Conservation (phyloP, 2,797 vertebrate species). For the Botia kubotai region DNA sequence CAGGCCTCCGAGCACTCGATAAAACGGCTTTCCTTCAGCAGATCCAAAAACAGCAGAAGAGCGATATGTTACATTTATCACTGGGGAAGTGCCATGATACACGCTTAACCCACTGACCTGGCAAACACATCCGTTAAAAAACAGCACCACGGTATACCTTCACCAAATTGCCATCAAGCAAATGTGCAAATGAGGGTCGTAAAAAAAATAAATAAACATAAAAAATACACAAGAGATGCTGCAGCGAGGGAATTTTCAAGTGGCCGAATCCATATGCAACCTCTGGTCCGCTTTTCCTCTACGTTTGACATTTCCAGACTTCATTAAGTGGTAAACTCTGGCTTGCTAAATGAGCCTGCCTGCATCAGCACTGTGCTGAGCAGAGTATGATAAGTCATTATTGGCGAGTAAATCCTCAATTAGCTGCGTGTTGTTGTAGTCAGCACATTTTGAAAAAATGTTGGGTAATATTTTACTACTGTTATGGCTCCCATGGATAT, state of each 20-base stretch:
- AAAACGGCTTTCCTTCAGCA: background rate
- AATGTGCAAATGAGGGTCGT: slow-evolving; percentile 27
- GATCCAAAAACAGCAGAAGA: slow-evolving; percentile 1
- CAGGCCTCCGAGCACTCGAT: background rate
- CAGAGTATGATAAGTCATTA: slow-evolving; percentile 79
- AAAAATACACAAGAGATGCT: slow-evolving; percentile 22
- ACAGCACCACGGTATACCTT: background rate
- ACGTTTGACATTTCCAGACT: slow-evolving; percentile 64
- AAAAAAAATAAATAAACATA: slow-evolving; percentile 38
- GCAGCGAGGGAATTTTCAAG: slow-evolving; percentile 6
- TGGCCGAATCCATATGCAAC: slow-evolving; percentile 56
- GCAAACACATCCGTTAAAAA: slow-evolving; percentile 42
- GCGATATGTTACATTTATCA: background rate
- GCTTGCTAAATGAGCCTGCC: slow-evolving; percentile 59
- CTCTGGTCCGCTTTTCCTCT: slow-evolving; percentile 46
- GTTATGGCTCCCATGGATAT: slow-evolving; percentile 58
- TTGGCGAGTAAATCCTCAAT: slow-evolving; percentile 74
- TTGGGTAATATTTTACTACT: slow-evolving; percentile 59
- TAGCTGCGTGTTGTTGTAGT: slow-evolving; percentile 62
- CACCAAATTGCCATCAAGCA: slow-evolving; percentile 12
- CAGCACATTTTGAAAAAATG: slow-evolving; percentile 63
- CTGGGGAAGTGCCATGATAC: background rate
- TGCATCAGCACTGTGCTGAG: slow-evolving; percentile 61
- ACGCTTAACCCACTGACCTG: slow-evolving; percentile 38
- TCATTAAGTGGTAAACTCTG: slow-evolving; percentile 67